These are phyloP conservation scores for Dipus sagitta DNA, from an alignment of 2,797 vertebrate species.

Conservation along the genomic window DNA sequence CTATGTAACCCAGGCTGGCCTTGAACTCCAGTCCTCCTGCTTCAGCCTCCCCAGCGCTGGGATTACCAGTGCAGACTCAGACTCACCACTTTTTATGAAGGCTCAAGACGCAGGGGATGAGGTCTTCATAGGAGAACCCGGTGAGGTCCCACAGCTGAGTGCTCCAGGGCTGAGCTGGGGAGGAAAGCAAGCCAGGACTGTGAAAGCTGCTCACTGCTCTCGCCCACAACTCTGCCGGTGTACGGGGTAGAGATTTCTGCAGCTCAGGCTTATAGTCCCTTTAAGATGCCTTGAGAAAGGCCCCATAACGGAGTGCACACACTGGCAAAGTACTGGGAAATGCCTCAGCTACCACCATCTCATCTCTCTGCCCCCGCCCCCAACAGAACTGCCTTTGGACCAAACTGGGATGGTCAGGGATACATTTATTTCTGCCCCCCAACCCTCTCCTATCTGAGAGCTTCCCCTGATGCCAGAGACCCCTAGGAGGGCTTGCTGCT, in stretches of 20 bases:
- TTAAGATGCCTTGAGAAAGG: background rate
- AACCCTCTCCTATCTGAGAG: background rate
- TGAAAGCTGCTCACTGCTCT: accelerated
- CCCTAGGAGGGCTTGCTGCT: background rate
- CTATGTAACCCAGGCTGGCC: background rate
- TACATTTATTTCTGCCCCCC: background rate
- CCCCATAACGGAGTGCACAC: background rate
- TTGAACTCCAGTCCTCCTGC: background rate
- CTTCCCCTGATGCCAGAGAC: background rate
- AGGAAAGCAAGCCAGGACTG: background rate
- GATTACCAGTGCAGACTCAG: background rate
- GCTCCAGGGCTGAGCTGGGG: slow-evolving; percentile 94
- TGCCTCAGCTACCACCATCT: background rate
- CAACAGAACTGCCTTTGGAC: background rate
- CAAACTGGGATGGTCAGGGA: background rate
- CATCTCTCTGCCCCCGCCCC: background rate
- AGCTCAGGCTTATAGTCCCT: background rate
- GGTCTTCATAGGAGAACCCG: slow-evolving; percentile 93
- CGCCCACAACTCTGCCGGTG: accelerated
- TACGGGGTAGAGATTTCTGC: background rate
- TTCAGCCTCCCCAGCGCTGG: background rate
- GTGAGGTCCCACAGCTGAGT: slow-evolving; percentile 92
- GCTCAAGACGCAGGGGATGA: slow-evolving; percentile 91
- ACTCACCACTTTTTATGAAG: slow-evolving; percentile 96
- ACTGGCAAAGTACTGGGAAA: background rate